Percentiles rank a stretch among this genome's conserved stretches.
Conservation (phyloP, 64 coral and sea anemone genomes). For the Stichodactyla mertensii region DNA sequence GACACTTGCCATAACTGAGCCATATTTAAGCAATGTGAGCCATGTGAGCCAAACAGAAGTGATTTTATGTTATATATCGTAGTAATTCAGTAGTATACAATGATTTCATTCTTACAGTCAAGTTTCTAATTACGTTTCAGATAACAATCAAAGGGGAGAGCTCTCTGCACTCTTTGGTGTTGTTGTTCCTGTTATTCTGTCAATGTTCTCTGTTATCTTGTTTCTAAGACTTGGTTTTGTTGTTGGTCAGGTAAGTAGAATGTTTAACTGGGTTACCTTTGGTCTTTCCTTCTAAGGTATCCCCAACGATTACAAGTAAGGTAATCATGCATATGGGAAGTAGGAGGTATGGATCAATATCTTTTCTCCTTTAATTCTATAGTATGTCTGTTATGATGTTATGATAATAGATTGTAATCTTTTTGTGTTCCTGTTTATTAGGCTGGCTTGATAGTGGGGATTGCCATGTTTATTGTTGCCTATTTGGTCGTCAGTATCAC, state of each 20-base stretch:
- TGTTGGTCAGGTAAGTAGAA: constrained; percentile 86
- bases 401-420: no score
- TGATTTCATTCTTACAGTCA: neutral
- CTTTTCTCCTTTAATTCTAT: no score
- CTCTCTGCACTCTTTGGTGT: constrained; percentile 93
- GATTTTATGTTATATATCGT: no score
- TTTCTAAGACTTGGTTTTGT: constrained; percentile 91
- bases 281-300: neutral
- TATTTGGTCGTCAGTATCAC: constrained; percentile 91
- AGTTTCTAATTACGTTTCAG: constrained; percentile 16
- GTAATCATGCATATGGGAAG: no score
- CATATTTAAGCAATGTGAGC: no score
- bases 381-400: no score
- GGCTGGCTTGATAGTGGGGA: constrained; percentile 73
- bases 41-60: no score
- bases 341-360: no score
- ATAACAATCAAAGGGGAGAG: constrained; percentile 36
- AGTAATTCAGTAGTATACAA: no score
- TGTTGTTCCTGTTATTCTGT: constrained; percentile 78
- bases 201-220: constrained; percentile 97
- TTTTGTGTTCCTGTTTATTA: neutral
- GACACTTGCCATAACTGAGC: no score
- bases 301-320: no score
- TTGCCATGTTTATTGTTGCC: constrained; percentile 72
- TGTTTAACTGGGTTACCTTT: neutral